Conservation (phyloP, 2,113 vertebrate species). For the Rostratula benghalensis region DNA sequence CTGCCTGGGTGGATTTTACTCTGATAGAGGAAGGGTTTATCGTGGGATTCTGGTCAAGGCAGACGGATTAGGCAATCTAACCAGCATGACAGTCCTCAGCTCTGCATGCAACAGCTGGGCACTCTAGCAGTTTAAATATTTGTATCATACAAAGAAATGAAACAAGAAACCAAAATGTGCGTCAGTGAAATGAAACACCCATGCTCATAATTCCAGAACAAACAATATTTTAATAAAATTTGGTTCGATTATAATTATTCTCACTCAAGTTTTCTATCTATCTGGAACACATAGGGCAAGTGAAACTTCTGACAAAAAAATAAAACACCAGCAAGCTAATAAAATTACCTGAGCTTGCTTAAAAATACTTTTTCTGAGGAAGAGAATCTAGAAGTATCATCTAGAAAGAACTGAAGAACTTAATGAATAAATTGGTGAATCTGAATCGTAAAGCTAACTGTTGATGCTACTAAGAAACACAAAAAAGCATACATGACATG, state of each 20-base stretch:
- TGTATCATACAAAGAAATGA: neutral
- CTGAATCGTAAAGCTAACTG: neutral
- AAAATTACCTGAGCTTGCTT: neutral
- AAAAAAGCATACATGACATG: neutral
- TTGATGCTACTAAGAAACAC: neutral
- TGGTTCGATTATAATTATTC: neutral
- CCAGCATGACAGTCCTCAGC: neutral
- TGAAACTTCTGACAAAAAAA: neutral
- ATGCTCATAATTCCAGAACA: neutral
- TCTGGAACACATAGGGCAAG: neutral
- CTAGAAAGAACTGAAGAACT: neutral
- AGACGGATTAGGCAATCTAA: neutral
- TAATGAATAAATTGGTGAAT: neutral
- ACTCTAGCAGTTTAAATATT: neutral
- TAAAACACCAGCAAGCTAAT: neutral
- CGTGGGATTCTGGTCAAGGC: neutral
- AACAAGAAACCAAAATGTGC: neutral
- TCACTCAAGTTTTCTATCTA: neutral
- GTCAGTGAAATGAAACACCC: neutral
- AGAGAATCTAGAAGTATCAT: neutral
- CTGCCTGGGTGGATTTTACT: neutral
- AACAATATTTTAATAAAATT: slow-evolving; percentile 26
- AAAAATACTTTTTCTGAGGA: neutral
- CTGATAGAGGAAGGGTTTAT: neutral
- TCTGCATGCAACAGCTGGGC: neutral